A percentile compares a stretch with the other conserved stretches of the same genome.
Evolutionary conservation across 2,797 vertebrate genomes (phyloP).

Genomic region (Eulemur rubriventer): DNA sequence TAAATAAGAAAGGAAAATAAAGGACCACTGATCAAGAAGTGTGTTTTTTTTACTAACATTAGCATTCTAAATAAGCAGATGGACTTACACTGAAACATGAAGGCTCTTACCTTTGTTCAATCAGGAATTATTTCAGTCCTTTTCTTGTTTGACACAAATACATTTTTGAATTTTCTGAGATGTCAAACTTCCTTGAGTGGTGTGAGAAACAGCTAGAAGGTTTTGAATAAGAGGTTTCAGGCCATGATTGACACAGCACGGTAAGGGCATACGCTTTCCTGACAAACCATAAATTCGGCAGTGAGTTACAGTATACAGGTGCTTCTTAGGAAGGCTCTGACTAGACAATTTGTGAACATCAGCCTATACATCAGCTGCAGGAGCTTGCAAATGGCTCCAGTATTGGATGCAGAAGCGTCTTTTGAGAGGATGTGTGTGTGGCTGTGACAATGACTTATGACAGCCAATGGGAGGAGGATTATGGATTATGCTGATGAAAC

Average conservation of each 20-base stretch:
- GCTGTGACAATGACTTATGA: conserved; percentile 76
- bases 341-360: conserved; percentile 78
- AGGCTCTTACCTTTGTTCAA: conserved; percentile 67
- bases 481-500: conserved; percentile 79
- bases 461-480: conserved; percentile 71
- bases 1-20: background rate
- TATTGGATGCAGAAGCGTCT: conserved; percentile 53
- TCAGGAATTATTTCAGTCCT: conserved; percentile 60
- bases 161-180: conserved; percentile 80
- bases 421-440: conserved; percentile 59
- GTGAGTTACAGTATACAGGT: conserved; percentile 79
- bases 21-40: background rate
- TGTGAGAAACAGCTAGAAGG: conserved; percentile 74
- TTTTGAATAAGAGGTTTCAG: conserved; percentile 76
- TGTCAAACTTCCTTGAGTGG: conserved; percentile 76
- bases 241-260: conserved; percentile 75
- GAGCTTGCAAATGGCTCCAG: conserved; percentile 67
- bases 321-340: conserved; percentile 76
- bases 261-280: conserved; percentile 62
- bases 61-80: background rate
- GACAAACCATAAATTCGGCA: conserved; percentile 81
- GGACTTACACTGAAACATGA: background rate
- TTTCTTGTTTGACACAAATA: conserved; percentile 63
- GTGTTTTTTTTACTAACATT: background rate
- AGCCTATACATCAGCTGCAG: conserved; percentile 73